These are phyloP conservation scores for Protonibea diacanthus DNA, from an alignment of 2,797 vertebrate genomes.

Conservation along the genomic window DNA sequence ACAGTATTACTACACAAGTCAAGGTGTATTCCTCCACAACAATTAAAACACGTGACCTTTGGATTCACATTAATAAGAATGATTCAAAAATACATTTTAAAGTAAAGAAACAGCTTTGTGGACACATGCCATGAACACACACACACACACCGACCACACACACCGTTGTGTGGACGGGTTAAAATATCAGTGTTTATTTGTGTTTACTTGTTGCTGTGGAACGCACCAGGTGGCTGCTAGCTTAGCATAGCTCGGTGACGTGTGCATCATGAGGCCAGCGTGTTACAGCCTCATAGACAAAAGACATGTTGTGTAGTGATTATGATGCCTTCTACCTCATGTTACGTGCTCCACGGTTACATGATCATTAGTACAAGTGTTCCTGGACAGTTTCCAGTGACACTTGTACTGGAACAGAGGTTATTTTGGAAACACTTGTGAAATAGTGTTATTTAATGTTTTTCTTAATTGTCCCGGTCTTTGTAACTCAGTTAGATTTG, in stretches of 20 bases:
- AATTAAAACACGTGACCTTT: slow-evolving; percentile 51
- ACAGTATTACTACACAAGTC: slow-evolving; percentile 69
- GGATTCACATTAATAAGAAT: slow-evolving; percentile 16
- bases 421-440: slow-evolving; percentile 38
- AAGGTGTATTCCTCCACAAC: slow-evolving; percentile 64
- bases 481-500: neutral
- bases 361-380: slow-evolving; percentile 31
- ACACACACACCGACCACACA: neutral
- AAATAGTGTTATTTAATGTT: slow-evolving; percentile 38
- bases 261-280: slow-evolving; percentile 32
- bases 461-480: slow-evolving; percentile 1
- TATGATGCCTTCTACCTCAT: slow-evolving; percentile 36
- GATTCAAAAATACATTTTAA: slow-evolving; percentile 1
- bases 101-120: slow-evolving; percentile 10
- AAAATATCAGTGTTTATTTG: neutral
- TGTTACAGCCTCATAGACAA: slow-evolving; percentile 58
- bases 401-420: neutral
- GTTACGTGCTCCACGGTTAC: slow-evolving; percentile 29
- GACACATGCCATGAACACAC: neutral
- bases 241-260: slow-evolving; percentile 36
- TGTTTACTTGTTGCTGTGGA: slow-evolving; percentile 15
- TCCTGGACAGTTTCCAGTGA: slow-evolving; percentile 22
- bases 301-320: slow-evolving; percentile 63
- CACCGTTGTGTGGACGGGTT: neutral
- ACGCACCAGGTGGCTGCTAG: slow-evolving; percentile 43